Percentiles rank a stretch among this genome's conserved stretches.
Evolutionary conservation across 2,888 invertebrate genomes (phyloP).

Genomic region (Drosophila pseudotalamancana): DNA sequence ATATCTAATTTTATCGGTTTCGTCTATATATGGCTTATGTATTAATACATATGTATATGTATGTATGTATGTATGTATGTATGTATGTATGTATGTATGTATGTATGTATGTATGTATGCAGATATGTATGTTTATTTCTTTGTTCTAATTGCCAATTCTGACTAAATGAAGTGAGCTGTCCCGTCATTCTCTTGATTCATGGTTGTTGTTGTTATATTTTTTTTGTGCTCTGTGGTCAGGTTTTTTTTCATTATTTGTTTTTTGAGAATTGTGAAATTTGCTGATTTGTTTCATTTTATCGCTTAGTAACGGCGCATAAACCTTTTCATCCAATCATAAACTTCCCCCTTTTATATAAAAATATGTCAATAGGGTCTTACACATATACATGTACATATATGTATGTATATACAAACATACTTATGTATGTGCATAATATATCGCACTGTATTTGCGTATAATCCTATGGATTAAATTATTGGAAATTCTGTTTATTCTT

Average conservation of each 20-base stretch:
- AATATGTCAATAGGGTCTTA: not conserved
- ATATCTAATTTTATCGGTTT: slow-evolving; percentile 13
- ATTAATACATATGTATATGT: not conserved
- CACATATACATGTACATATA: not conserved
- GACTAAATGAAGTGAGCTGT: slow-evolving; percentile 55
- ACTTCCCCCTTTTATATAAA: slow-evolving; percentile 26
- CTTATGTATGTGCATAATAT: no score
- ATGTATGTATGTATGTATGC: not conserved
- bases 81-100: slow-evolving; percentile 2
- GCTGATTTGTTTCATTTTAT: slow-evolving; percentile 18
- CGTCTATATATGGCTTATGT: slow-evolving; percentile 5
- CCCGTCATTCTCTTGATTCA: slow-evolving; percentile 47
- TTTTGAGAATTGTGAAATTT: slow-evolving; percentile 41
- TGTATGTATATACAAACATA: not conserved
- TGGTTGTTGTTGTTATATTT: not conserved
- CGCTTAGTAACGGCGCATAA: slow-evolving; percentile 26
- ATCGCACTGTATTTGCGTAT: no score
- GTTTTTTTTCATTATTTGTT: slow-evolving; percentile 19
- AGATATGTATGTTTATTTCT: slow-evolving; percentile 43
- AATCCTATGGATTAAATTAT: no score
- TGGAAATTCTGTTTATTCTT: no score
- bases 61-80: slow-evolving; percentile 1
- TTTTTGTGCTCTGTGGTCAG: slow-evolving; percentile 52
- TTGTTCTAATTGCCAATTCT: slow-evolving; percentile 71
- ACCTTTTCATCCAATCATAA: slow-evolving; percentile 19